Conservation (phyloP, 2,797 vertebrate genomes). For the Aplochiton taeniatus region DNA sequence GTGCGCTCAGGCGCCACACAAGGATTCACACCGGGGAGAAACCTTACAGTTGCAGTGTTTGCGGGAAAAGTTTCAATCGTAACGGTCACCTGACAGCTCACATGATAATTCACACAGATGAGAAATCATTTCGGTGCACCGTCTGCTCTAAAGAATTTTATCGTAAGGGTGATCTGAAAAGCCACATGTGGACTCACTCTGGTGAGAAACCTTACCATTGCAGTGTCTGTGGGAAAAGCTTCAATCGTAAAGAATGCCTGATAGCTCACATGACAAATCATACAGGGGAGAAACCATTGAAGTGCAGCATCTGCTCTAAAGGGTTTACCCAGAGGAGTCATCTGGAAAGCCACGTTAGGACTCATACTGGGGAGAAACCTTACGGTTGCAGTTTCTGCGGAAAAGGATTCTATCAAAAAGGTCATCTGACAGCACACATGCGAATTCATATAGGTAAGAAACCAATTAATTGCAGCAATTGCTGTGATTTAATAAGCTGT, state of each 20-base stretch:
- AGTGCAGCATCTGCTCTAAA: too few species aligned
- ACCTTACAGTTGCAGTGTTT: too few species aligned
- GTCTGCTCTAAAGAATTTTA: not conserved
- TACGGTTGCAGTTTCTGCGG: not conserved
- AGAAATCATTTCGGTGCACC: too few species aligned
- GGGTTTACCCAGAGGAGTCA: too few species aligned
- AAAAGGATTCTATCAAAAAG: not conserved
- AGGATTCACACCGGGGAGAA: too few species aligned
- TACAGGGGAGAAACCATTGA: not conserved
- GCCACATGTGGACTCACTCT: not conserved
- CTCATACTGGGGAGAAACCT: not conserved
- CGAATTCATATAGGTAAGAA: not conserved
- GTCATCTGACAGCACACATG: not conserved
- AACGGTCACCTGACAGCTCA: too few species aligned
- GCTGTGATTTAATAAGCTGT: too few species aligned
- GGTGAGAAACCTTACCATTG: not conserved
- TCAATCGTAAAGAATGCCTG: not conserved
- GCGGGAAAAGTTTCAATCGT: too few species aligned
- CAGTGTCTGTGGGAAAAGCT: not conserved
- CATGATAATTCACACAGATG: too few species aligned
- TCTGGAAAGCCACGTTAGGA: not conserved
- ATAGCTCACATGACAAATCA: not conserved
- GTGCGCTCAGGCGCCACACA: too few species aligned
- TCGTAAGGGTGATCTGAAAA: not conserved
- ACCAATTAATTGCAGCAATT: too few species aligned